These are phyloP conservation scores for Parnassius mnemosyne DNA, from an alignment of 2,888 invertebrate genomes.

Conservation along the genomic window DNA sequence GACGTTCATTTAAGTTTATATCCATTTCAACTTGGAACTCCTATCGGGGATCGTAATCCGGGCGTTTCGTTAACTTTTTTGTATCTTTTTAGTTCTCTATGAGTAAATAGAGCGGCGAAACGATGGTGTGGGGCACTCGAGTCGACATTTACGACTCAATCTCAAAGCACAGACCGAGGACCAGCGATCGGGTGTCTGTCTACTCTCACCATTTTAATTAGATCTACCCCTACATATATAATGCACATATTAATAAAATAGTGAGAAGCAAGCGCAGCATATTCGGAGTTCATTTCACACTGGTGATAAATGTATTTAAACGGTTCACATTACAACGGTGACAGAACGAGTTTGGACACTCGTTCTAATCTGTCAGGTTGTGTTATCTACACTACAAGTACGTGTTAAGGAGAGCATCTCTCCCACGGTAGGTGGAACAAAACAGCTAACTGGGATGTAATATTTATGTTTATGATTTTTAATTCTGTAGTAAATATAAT, in stretches of 20 bases:
- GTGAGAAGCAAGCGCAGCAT: constrained; percentile 35
- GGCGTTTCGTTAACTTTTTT: constrained; percentile 49
- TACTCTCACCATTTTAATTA: constrained; percentile 59
- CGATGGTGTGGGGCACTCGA: constrained; percentile 67
- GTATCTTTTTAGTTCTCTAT: constrained; percentile 51
- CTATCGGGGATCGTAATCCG: constrained; percentile 50
- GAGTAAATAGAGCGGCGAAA: constrained; percentile 67
- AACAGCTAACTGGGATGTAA: constrained; percentile 25
- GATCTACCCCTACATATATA: constrained; percentile 46
- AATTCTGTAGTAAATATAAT: too few relatives aligned
- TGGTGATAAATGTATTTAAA: constrained; percentile 58
- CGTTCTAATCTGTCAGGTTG: constrained; percentile 60
- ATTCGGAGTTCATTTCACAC: constrained; percentile 45
- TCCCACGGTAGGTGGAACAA: constrained; percentile 57
- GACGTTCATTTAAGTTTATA: constrained; percentile 56
- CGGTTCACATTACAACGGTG: constrained; percentile 45
- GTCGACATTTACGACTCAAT: constrained; percentile 79
- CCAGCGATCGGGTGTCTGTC: constrained; percentile 57
- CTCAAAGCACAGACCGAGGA: constrained; percentile 66
- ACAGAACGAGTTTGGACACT: constrained; percentile 65
- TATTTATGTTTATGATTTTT: constrained; percentile 5
- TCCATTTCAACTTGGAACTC: constrained; percentile 48
- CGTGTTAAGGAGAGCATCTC: constrained; percentile 51
- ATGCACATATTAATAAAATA: constrained; percentile 30
- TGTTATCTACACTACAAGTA: constrained; percentile 63